These are phyloP conservation scores for Merodon equestris DNA, from an alignment of 2,888 invertebrate genomes.

Conservation along the genomic window DNA sequence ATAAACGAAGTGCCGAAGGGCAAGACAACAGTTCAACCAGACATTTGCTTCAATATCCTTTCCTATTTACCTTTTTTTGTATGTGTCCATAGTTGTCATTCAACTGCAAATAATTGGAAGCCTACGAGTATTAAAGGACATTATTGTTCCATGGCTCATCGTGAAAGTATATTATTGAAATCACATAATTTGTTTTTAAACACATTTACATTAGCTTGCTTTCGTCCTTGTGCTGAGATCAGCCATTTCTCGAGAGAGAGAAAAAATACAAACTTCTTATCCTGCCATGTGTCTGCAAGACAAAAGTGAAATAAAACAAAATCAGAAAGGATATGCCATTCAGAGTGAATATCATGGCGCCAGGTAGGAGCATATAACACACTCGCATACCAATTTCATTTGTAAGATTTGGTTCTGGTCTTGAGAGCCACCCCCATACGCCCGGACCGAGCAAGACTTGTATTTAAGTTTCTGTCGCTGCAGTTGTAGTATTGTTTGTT, in stretches of 20 bases:
- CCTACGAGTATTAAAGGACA: no score
- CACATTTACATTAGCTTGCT: conserved; percentile 6
- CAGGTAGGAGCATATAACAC: conserved; percentile 36
- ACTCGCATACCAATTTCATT: conserved; percentile 16
- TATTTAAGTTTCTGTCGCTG: conserved; percentile 45
- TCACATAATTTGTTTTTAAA: conserved; percentile 25
- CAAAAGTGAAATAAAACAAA: conserved; percentile 6
- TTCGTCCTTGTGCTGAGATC: conserved; percentile 17
- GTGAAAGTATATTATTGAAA: conserved; percentile 30
- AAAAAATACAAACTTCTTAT: conserved; percentile 42
- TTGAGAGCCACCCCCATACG: conserved; percentile 5
- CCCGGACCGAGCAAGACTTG: conserved; percentile 10
- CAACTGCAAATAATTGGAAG: conserved; percentile 26
- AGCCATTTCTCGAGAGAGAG: conserved; percentile 43
- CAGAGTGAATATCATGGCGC: conserved; percentile 29
- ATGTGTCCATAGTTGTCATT: not conserved
- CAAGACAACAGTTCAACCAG: conserved; percentile 39
- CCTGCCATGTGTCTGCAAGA: conserved; percentile 24
- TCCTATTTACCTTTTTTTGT: not conserved
- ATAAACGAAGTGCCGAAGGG: conserved; percentile 46
- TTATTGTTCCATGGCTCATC: not conserved
- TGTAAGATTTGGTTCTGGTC: conserved; percentile 39
- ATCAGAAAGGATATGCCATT: conserved; percentile 36
- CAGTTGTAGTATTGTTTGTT: conserved; percentile 15
- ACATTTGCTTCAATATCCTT: conserved; percentile 47